phyloP scores from a whole-genome alignment of 1,140 invertebrate species.

The Drosophila saltans region DNA sequence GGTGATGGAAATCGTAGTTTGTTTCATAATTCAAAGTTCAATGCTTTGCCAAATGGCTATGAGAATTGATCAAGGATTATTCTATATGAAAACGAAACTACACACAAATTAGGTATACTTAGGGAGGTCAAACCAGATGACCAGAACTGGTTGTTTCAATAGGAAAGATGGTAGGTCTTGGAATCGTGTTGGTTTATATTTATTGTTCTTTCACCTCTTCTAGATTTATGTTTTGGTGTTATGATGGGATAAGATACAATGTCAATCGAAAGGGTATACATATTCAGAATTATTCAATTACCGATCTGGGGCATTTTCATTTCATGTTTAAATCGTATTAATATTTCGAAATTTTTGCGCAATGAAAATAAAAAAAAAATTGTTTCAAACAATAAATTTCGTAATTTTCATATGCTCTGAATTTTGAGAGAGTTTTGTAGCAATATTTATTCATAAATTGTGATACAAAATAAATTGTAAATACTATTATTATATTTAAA shows the following conservation, averaged over 20 bases:
- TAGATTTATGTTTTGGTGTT: background rate
- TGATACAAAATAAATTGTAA: too few relatives aligned
- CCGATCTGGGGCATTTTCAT: background rate
- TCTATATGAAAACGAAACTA: background rate
- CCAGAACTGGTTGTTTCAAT: too few relatives aligned
- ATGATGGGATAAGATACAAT: background rate
- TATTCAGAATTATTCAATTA: background rate
- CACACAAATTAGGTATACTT: too few relatives aligned
- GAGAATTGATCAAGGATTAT: conserved; percentile 83
- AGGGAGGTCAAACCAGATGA: too few relatives aligned
- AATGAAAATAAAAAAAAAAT: background rate
- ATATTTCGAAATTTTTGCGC: conserved; percentile 3
- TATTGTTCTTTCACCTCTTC: background rate
- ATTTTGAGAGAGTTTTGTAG: too few relatives aligned
- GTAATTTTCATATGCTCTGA: too few relatives aligned
- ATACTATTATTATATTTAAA: too few relatives aligned
- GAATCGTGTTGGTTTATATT: too few relatives aligned
- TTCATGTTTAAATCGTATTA: conserved; percentile 6
- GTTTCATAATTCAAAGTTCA: conserved; percentile 90
- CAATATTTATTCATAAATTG: too few relatives aligned
- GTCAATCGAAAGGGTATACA: background rate
- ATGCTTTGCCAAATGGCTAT: conserved; percentile 91
- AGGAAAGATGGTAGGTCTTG: too few relatives aligned
- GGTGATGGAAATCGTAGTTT: conserved; percentile 92
- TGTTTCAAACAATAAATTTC: too few relatives aligned